These are phyloP conservation scores for Drosophila diplacantha DNA, from an alignment of 2,888 invertebrate species.

Conservation along the genomic window DNA sequence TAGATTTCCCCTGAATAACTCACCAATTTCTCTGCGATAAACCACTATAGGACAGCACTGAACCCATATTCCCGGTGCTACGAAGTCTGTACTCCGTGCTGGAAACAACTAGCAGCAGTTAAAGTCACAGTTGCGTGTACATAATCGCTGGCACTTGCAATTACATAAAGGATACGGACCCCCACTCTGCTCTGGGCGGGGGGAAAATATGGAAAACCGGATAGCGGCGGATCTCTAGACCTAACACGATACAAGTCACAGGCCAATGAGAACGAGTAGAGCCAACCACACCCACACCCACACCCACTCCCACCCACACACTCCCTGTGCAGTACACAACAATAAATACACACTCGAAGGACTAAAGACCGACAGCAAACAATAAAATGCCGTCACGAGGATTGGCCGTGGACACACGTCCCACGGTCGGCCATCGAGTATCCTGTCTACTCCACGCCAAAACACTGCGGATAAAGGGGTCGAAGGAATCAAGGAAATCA, in stretches of 20 bases:
- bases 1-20: neutral
- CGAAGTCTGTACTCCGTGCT: neutral
- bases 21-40: neutral
- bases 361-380: slow-evolving; percentile 52
- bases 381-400: slow-evolving; percentile 69
- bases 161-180: slow-evolving; percentile 37
- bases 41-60: neutral
- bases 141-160: slow-evolving; percentile 65
- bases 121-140: slow-evolving; percentile 64
- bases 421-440: slow-evolving; percentile 24
- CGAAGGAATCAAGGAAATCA: slow-evolving; percentile 2
- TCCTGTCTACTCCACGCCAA: slow-evolving; percentile 22
- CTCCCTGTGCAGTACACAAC: slow-evolving; percentile 5
- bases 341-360: slow-evolving; percentile 29
- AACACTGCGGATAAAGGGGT: slow-evolving; percentile 13
- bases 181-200: neutral
- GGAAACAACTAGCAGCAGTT: slow-evolving; percentile 38
- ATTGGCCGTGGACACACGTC: slow-evolving; percentile 41
- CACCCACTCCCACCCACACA: neutral
- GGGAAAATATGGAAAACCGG: slow-evolving; percentile 19
- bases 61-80: neutral
- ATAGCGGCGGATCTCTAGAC: slow-evolving; percentile 27
- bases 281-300: neutral
- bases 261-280: slow-evolving; percentile 7
- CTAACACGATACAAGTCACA: slow-evolving; percentile 37